Percentiles rank a stretch among this genome's conserved stretches.
Conservation (phyloP, 2,113 vertebrate species). For the Trematomus loennbergii region DNA sequence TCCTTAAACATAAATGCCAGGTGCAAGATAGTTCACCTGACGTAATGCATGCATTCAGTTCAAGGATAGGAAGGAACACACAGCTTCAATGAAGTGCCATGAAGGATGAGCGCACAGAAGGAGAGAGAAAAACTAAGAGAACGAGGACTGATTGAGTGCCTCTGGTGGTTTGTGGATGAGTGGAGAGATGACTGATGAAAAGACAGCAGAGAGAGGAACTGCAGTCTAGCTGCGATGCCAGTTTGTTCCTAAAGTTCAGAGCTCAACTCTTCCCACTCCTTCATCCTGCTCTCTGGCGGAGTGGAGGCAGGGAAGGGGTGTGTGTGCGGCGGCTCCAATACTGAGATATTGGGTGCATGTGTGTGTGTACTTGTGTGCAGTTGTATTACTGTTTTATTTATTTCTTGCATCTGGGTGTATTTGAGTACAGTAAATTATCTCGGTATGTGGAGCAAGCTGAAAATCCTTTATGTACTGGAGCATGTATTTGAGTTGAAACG, state of each 20-base stretch:
- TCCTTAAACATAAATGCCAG: neutral
- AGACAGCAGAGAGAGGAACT: constrained; percentile 32
- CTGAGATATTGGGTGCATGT: constrained; percentile 4
- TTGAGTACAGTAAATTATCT: constrained; percentile 3
- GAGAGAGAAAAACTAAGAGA: constrained; percentile 23
- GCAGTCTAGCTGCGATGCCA: constrained; percentile 20
- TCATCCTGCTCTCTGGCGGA: constrained; percentile 62
- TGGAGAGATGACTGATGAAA: constrained; percentile 62
- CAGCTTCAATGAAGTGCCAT: constrained; percentile 23
- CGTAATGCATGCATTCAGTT: neutral
- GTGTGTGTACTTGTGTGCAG: constrained; percentile 1
- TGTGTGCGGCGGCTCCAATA: constrained; percentile 24
- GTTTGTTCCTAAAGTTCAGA: constrained; percentile 71
- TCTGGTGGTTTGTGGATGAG: constrained; percentile 64
- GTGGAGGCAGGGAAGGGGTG: constrained; percentile 40
- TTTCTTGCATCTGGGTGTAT: constrained; percentile 12
- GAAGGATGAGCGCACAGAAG: constrained; percentile 32
- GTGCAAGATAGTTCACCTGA: neutral
- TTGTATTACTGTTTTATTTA: constrained; percentile 38
- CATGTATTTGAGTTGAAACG: neutral
- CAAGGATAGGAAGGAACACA: constrained; percentile 8
- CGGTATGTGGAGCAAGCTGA: neutral
- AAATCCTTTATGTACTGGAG: neutral
- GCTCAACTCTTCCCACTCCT: constrained; percentile 67
- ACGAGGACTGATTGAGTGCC: constrained; percentile 44